Conservation (phyloP, 2,888 invertebrate genomes). For the Pharmacophagus antenor region DNA sequence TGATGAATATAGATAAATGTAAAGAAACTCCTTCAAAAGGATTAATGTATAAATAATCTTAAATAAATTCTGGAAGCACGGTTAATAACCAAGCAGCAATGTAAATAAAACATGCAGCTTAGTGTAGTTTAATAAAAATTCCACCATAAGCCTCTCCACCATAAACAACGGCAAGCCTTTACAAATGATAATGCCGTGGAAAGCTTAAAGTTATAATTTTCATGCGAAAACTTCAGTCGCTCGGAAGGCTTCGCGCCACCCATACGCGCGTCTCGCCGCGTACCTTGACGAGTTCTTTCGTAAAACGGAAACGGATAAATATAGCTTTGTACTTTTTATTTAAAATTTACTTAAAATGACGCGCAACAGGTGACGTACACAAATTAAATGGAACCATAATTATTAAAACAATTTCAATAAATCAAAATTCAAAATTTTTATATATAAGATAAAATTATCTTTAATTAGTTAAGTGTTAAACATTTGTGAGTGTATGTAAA, state of each 20-base stretch:
- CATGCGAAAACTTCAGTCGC: slow-evolving; percentile 22
- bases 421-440: neutral
- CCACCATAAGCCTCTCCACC: slow-evolving; percentile 7
- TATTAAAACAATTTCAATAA: neutral
- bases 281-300: slow-evolving; percentile 1
- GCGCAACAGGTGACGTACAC: neutral
- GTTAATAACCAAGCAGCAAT: neutral
- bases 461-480: too few relatives aligned
- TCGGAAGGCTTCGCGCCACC: slow-evolving; percentile 2
- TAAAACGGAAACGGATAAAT: neutral
- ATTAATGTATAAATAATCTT: neutral
- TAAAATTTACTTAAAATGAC: neutral
- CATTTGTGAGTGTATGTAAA: too few relatives aligned
- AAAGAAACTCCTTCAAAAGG: neutral
- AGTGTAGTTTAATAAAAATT: slow-evolving; percentile 9
- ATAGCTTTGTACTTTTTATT: neutral
- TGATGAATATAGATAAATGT: too few relatives aligned
- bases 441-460: neutral
- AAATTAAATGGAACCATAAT: neutral
- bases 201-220: slow-evolving; percentile 23
- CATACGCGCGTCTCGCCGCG: neutral
- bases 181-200: slow-evolving; percentile 19
- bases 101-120: slow-evolving; percentile 3
- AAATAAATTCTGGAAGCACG: neutral
- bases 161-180: slow-evolving; percentile 20